These are phyloP conservation scores for Matsumyia berberina DNA, from an alignment of 2,888 invertebrate species.

Conservation along the genomic window DNA sequence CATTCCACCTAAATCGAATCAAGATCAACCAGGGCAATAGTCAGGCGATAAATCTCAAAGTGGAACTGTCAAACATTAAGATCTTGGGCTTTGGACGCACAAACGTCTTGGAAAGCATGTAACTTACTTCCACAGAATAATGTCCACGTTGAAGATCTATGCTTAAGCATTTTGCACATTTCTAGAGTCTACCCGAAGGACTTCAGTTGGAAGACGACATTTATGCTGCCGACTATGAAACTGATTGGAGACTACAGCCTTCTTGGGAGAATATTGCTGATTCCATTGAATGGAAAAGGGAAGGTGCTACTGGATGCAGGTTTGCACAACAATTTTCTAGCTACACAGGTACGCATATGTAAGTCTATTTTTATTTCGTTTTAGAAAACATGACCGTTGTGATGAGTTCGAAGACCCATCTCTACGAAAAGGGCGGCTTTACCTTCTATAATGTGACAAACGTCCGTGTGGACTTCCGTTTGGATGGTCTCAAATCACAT, in stretches of 20 bases:
- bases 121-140: constrained; percentile 77
- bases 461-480: constrained; percentile 88
- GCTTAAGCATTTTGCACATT: neutral
- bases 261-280: constrained; percentile 88
- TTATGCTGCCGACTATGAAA: constrained; percentile 88
- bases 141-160: no score
- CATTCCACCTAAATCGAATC: constrained; percentile 88
- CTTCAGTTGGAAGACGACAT: constrained; percentile 89
- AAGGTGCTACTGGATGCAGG: constrained; percentile 90
- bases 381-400: constrained; percentile 88
- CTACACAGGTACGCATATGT: neutral
- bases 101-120: constrained; percentile 88
- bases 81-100: constrained; percentile 89
- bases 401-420: constrained; percentile 87
- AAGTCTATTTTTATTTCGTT: constrained; percentile 7
- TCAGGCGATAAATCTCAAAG: constrained; percentile 90
- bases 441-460: constrained; percentile 89
- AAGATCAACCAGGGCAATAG: constrained; percentile 89
- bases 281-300: constrained; percentile 89
- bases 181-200: constrained; percentile 88
- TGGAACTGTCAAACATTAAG: constrained; percentile 88
- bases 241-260: constrained; percentile 89
- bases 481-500: constrained; percentile 88
- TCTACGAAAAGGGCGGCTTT: constrained; percentile 87
- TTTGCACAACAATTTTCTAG: constrained; percentile 79